Evolutionary conservation across 2,113 vertebrate species (phyloP), one percentile per base, ranked within the genome.

Genomic region (Dinomys branickii): DNA sequence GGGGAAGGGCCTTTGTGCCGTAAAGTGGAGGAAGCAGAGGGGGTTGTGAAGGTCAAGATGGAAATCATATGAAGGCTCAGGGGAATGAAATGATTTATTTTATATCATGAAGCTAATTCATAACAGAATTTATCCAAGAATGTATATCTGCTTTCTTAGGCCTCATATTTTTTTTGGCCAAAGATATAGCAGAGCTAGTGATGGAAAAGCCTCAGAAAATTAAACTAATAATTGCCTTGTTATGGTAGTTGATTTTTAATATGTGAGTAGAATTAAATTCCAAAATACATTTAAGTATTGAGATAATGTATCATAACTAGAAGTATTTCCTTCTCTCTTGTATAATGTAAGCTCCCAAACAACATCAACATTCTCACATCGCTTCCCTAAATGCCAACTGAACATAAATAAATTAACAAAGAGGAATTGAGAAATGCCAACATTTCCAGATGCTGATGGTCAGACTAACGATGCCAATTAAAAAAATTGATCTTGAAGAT

Each of bases 401-500:
- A 85, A 78, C 69, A 69, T 89, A 80, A 97, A 93, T 80, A 95
- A 91, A 96, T 78, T 89, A 88, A 71, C 52, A n/a, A 86, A 92
- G n/a, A 50, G 20, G 77, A 93, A 95, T 50, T 47, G 44, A 47
- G 54, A 95, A 91, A 78, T 89, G 52, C 91, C 87, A 93, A 35
- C 44, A 82, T 97, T 88, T 59, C 86, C 73, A 89, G 88, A 96
- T 82, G 33, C 71, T 86, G 35, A 86, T 61, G 69, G 56, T 85
- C 87, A 91, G 89, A 85, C 8, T 91, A 91, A 97, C 61, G 24
- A 95, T 61, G 47, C 63, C 90, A 96, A 78, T 95, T 97, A 96
- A 91, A 47, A 91, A 96, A 96, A 89, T 5, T 78, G 87, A 80
- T 91, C 59, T 83, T 96, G 78, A 91, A 96, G 88, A 94, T 93